These are phyloP conservation scores for Neoarius graeffei DNA, from an alignment of 2,113 vertebrate species.

Conservation along the genomic window DNA sequence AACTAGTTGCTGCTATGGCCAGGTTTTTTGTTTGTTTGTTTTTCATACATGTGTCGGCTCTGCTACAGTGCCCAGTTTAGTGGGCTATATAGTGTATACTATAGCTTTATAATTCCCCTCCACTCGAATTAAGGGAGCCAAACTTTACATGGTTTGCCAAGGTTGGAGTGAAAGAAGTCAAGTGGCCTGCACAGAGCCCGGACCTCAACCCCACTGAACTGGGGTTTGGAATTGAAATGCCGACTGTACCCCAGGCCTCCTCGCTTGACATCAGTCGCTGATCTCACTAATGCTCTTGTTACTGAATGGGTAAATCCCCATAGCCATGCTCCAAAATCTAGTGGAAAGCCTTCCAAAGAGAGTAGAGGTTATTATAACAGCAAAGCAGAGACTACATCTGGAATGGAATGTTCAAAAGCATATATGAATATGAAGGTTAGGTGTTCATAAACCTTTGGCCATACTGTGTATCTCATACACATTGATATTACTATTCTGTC, in stretches of 20 bases:
- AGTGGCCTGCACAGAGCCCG: background rate
- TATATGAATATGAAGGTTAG: background rate
- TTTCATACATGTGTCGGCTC: background rate
- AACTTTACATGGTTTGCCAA: background rate
- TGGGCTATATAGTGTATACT: background rate
- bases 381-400: background rate
- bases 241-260: background rate
- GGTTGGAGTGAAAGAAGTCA: background rate
- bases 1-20: too few relatives aligned
- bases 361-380: constrained; percentile 14
- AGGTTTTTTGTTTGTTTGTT: too few relatives aligned
- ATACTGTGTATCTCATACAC: background rate
- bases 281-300: background rate
- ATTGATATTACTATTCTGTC: background rate
- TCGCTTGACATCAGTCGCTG: background rate
- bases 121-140: background rate
- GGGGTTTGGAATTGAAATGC: background rate
- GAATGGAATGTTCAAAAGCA: background rate
- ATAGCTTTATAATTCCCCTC: background rate
- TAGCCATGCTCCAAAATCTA: background rate
- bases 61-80: background rate
- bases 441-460: background rate
- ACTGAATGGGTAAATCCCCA: background rate
- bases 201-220: background rate
- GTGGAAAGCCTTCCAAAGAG: background rate